A percentile compares a stretch with the other conserved stretches of the same genome.
Evolutionary conservation across 1,140 invertebrate genomes (phyloP).

Genomic region (Cardiocondyla obscurior): DNA sequence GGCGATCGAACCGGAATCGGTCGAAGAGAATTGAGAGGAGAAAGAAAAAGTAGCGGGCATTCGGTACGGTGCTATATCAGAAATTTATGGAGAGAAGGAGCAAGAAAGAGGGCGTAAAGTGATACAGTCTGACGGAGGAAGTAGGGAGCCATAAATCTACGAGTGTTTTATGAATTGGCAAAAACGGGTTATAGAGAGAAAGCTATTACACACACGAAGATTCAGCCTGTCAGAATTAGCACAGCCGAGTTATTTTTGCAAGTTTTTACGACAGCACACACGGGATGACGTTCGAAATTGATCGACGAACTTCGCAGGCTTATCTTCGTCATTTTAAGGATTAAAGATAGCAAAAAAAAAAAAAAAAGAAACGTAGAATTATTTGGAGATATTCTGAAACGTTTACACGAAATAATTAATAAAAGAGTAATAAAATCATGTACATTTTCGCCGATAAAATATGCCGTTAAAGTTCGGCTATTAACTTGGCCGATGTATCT

Average conservation of each 20-base stretch:
- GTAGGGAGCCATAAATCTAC: not conserved
- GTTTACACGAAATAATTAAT: not conserved
- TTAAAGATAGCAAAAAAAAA: not conserved
- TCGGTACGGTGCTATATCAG: not conserved
- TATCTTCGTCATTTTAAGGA: not conserved
- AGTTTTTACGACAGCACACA: not conserved
- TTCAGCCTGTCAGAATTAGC: not conserved
- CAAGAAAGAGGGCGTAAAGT: not conserved
- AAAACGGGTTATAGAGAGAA: slow-evolving; percentile 1
- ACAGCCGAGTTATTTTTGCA: not conserved
- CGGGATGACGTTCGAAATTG: not conserved
- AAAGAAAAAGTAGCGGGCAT: not conserved
- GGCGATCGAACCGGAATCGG: slow-evolving; percentile 33
- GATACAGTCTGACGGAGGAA: slow-evolving; percentile 18
- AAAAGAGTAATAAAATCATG: not conserved
- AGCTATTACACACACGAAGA: not conserved
- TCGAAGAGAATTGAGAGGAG: slow-evolving; percentile 1
- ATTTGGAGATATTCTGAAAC: not conserved
- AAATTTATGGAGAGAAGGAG: slow-evolving; percentile 27
- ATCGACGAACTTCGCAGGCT: not conserved
- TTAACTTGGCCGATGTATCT: not conserved
- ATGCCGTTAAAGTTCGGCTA: not conserved
- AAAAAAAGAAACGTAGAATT: not conserved
- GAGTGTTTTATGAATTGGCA: not conserved
- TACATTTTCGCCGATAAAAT: not conserved